Evolutionary conservation across 2,113 vertebrate species (phyloP).

Genomic region (Ictalurus furcatus): DNA sequence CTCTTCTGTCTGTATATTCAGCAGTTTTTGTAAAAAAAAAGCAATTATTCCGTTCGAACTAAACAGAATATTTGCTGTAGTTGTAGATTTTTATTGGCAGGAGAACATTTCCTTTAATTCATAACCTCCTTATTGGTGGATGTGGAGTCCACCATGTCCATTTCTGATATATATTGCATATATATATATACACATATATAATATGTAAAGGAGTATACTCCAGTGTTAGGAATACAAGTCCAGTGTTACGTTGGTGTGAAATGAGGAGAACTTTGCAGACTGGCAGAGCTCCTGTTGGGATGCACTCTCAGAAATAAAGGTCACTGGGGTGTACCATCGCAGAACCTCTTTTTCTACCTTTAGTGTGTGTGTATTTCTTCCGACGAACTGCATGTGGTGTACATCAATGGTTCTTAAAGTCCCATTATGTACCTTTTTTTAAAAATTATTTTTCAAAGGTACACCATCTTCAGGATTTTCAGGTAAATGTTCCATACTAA

Average conservation of each 20-base stretch:
- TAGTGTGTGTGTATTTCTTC: background rate
- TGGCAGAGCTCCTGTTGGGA: background rate
- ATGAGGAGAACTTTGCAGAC: background rate
- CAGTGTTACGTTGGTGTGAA: background rate
- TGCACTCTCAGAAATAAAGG: background rate
- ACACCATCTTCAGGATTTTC: background rate
- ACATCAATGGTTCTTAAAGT: background rate
- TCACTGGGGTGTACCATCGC: background rate
- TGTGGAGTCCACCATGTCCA: background rate
- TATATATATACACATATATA: no score
- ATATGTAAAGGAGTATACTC: background rate
- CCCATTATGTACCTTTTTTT: background rate
- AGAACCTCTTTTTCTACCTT: background rate
- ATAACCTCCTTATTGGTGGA: background rate
- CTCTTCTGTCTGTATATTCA: background rate
- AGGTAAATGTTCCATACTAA: background rate
- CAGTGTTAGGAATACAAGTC: no score
- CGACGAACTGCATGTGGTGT: background rate
- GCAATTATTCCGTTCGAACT: background rate
- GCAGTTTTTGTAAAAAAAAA: background rate
- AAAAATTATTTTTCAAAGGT: background rate
- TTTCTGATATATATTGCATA: background rate
- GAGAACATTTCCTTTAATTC: background rate
- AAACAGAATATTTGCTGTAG: background rate
- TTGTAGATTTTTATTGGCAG: constrained; percentile 1